Conservation (phyloP, 2,113 vertebrate genomes). For the Psittacula cyanocephala region DNA sequence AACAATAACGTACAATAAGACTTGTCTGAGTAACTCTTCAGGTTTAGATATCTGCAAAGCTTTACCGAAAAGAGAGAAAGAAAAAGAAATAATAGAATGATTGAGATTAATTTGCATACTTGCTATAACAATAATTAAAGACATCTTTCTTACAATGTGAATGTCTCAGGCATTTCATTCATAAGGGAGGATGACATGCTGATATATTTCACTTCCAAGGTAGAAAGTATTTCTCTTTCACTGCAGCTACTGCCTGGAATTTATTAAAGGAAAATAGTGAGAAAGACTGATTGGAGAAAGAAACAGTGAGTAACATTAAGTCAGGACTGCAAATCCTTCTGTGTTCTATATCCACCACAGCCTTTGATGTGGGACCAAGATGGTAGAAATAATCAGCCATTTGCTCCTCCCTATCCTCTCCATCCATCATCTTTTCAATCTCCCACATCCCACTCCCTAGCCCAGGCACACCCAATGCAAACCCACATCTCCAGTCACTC, state of each 20-base stretch:
- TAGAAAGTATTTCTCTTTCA: background rate
- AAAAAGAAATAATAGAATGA: background rate
- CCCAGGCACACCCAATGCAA: background rate
- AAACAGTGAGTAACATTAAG: background rate
- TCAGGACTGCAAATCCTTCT: background rate
- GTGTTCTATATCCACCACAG: background rate
- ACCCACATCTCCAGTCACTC: background rate
- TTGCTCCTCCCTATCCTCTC: background rate
- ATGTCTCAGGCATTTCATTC: slow-evolving; percentile 1
- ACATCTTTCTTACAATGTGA: background rate
- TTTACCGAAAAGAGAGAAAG: background rate
- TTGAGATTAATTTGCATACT: slow-evolving; percentile 37
- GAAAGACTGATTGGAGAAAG: background rate
- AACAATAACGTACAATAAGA: background rate
- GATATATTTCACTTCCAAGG: slow-evolving; percentile 6
- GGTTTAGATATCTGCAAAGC: background rate
- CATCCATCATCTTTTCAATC: background rate
- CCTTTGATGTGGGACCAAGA: background rate
- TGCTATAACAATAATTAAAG: slow-evolving; percentile 36
- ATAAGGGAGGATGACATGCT: slow-evolving; percentile 14
- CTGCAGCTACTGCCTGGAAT: background rate
- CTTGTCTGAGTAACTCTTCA: background rate
- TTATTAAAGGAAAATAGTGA: background rate
- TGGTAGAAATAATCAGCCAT: background rate
- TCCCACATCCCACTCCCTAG: background rate